These are phyloP conservation scores for Lithophane semibrunnea DNA, from an alignment of 2,888 invertebrate species.

Conservation along the genomic window DNA sequence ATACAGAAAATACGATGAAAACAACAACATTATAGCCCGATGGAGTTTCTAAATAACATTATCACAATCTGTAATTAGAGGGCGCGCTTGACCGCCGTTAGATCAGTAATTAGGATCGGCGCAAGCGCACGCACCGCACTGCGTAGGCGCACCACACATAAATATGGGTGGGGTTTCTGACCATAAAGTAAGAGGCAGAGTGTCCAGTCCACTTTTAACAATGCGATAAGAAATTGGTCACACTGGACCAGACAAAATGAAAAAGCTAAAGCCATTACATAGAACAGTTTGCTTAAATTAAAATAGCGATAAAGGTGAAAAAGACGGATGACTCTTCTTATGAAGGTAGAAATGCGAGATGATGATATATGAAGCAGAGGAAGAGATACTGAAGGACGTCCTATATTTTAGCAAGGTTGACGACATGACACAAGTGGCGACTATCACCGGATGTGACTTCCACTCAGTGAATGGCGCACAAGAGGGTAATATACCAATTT, in stretches of 20 bases:
- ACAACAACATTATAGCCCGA: slow-evolving; percentile 45
- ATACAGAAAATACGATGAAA: slow-evolving; percentile 50
- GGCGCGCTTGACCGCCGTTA: slow-evolving; percentile 74
- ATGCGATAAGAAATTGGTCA: neutral
- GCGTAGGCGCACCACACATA: slow-evolving; percentile 66
- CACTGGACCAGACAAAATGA: neutral
- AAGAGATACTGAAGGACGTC: neutral
- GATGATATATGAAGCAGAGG: neutral
- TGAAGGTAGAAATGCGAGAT: neutral
- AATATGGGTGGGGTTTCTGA: slow-evolving; percentile 41
- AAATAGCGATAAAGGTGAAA: neutral
- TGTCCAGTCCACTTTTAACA: neutral
- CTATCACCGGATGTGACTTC: neutral
- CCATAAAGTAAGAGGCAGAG: slow-evolving; percentile 29
- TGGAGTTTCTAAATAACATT: slow-evolving; percentile 64
- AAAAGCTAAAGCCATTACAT: neutral
- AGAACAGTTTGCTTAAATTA: neutral
- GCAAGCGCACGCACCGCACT: slow-evolving; percentile 67
- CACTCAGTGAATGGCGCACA: neutral
- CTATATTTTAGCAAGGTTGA: neutral
- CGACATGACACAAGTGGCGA: neutral
- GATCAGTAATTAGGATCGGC: slow-evolving; percentile 82
- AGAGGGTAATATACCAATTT: neutral
- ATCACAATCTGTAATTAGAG: slow-evolving; percentile 79
- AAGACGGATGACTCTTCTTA: neutral